Evolutionary conservation across 2,797 vertebrate genomes (phyloP), one percentile per base, ranked within the genome.

Genomic region (Pangasius krempfi): DNA sequence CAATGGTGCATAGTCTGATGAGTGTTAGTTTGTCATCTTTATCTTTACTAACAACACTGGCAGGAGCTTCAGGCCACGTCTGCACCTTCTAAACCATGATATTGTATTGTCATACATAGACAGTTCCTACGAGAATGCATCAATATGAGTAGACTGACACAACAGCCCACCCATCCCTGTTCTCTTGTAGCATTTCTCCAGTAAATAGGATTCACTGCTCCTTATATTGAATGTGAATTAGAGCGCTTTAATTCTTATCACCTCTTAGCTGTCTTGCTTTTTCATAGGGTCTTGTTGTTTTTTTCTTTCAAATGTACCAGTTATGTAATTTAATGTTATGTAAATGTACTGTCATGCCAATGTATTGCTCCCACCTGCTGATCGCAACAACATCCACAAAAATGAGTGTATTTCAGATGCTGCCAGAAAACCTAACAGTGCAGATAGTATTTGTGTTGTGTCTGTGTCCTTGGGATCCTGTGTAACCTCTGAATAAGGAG

Each of bases 401-500:
- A 82, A 12, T 33, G 5, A 33, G 52, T 18, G 16, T 27, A 37
- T 87, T 87, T 52, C 37, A 82, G 78, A 30, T 68, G 54, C 16
- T 47, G 64, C 10, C 30, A 70, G 50, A 16, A 52, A 68, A 79
- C 33, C 4, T 44, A 37, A n/a, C 37, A 33, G 44, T 33, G 80
- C 54, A 84, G 58, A 27, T 50, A 50, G 47, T 20, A 20, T 78
- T 52, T 78, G 60, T 79, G 4, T 30, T 83, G 5, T 37, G 16
- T 33, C 18, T n/a, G 27, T 68, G 70, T 89, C 88, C 80, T 89
- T 86, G 40, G 64, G 60, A 83, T 33, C 22, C 33, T 84, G 44
- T 56, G 76, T 37, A 33, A 86, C 68, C 87, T 76, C 40, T 20
- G 66, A 87, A 75, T 84, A 85, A 76, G 47, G 62, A 89, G 84